A percentile compares a stretch with the other conserved stretches of the same genome.
These are phyloP conservation scores for Macrochelys suwanniensis DNA, from an alignment of 2,797 vertebrate species.

Conservation along the genomic window DNA sequence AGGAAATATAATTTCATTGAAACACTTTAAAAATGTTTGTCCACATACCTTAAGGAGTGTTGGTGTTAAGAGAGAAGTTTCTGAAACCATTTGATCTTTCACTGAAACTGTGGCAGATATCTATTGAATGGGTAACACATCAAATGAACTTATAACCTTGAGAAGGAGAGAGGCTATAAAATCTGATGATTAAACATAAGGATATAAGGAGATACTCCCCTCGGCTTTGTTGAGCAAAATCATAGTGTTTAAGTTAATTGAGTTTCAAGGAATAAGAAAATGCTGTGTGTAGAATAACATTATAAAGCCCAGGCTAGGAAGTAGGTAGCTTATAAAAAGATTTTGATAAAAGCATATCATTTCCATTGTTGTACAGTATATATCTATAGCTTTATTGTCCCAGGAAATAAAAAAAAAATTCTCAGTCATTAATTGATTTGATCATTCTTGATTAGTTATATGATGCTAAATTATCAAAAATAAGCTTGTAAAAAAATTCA, in stretches of 20 bases:
- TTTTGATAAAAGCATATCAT: neutral
- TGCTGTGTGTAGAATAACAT: fast-evolving
- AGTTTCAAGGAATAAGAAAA: neutral
- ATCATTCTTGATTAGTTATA: neutral
- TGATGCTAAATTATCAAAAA: neutral
- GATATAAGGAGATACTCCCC: neutral
- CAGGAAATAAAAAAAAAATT: neutral
- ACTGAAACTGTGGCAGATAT: neutral
- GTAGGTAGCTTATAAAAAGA: fast-evolving
- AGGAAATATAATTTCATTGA: neutral
- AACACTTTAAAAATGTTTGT: neutral
- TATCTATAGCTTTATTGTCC: neutral
- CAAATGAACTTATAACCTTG: neutral
- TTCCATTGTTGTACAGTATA: neutral
- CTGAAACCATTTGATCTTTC: neutral
- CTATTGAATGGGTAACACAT: neutral
- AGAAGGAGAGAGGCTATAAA: neutral
- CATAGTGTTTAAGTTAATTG: neutral
- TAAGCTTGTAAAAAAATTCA: neutral
- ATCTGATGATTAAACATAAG: neutral
- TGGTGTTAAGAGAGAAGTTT: neutral
- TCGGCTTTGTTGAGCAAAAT: neutral
- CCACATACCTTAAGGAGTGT: neutral
- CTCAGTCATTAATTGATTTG: neutral
- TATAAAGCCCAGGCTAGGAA: neutral